Evolutionary conservation across 2,888 invertebrate species (phyloP), one percentile per base, ranked within the genome.

Genomic region (Ochropleura leucogaster): DNA sequence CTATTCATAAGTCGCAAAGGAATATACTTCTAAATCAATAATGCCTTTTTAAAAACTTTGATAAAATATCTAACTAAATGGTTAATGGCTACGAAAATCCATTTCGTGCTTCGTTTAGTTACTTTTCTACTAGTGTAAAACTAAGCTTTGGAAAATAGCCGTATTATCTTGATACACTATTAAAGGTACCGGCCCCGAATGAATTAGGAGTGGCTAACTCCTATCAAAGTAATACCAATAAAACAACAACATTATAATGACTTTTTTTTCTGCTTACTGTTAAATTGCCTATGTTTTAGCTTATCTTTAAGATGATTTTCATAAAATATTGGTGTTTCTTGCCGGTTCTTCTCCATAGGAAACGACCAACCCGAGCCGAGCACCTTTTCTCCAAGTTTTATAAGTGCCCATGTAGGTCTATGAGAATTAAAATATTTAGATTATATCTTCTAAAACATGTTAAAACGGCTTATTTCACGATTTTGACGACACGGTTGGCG

Each of bases 181-280:
- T 30, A 30, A 20, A 30, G 14, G 40, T 60, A 10, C 14, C 44
- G 47, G 4, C 66, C 12, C 8, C 47, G 75, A 57, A 66, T 75
- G 30, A 49, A 75, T 65, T 49, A 42, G 47, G 47, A 30, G 42
- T 76, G 44, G 12, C 30, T 30, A 30, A 30, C 30, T 30, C 49
- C 44, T 1, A 49, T 49, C 42, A 65, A 65, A n/a, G 75, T 74
- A 49, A 49, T 12, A n/a, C 1, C 47, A 75, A 16, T 65, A 40
- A 73, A 72, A 18, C 40, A 47, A 62, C 46, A 46, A 42, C 12
- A 68, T 49, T 51, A 44, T 46, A 74, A 40, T 46, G 40, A 5
- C 18, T 7, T 18, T 18, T 53, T 73, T 18, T 5, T 40, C 18
- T 12, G 8, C 72, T 18, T 8, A n/a, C 42, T 20, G 14, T 46